Base-by-base conservation (phyloP, 2,113 vertebrate species). In the Todiramphus chloris region DNA sequence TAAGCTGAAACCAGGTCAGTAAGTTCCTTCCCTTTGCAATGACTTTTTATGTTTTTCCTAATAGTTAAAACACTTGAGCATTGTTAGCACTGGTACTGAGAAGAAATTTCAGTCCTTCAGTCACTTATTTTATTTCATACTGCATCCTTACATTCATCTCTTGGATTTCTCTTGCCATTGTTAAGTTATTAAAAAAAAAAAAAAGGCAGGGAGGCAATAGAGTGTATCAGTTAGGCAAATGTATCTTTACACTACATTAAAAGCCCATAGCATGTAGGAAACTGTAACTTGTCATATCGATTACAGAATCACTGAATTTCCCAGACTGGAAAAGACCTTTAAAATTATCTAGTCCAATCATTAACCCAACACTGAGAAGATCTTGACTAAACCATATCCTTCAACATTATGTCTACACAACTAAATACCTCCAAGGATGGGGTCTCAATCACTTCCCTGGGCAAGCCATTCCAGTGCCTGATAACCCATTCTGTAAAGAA, bases 1-100 rank as follows among this genome's bases (percentile, higher is more conserved):
- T 97, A 98, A 95, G 77, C 98, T 99, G 99, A 97, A 99, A 93
- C 98, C 99, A 98, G 99, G 99, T 99, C 92, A 98, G 98, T 97
- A 60, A 90, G 67, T 27, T 93, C 43, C 77, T 91, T 63, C 66
- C 62, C 74, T 48, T 90, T 0, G 0, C 20, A 35, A 48, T 27
- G 37, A 28, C 80, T 90, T 92, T 95, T 68, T 33, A 53, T 43
- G 28, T 13, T 59, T 81, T 90, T 79, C 66, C 51, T n/a, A 41
- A 51, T 43, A 50, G 27, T 55, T 43, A 84, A 28, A 86, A 83
- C 66, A 56, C 35, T 92, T 80, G 8, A 86, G 53, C 16, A 5
- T 24, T 77, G 58, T 35, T 73, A 76, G 62, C 11, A 14, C 24
- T 39, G 63, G 27, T n/a, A 58, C 8, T 17, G 46, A 75, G 53